These are phyloP conservation scores for Lycopodina hypogea DNA, from an alignment of 37 sponge, comb jelly and placozoan species.

Conservation along the genomic window DNA sequence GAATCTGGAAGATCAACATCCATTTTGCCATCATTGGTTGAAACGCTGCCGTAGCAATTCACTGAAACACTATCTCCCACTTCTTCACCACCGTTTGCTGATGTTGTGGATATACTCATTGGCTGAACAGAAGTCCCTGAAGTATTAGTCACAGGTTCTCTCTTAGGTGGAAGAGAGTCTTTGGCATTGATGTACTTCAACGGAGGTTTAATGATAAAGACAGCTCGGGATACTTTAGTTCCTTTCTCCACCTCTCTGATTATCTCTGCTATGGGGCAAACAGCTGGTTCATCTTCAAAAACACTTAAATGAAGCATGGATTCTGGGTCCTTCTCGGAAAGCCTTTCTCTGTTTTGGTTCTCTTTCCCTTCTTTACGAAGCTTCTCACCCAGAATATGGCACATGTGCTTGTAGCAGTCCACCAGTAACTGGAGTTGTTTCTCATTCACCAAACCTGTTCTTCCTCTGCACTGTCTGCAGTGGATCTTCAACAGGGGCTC, in stretches of 20 bases:
- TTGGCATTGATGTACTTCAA: slow-evolving; percentile 33
- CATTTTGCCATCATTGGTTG: too few relatives aligned
- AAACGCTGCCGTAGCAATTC: too few relatives aligned
- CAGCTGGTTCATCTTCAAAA: background rate
- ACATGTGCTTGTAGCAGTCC: slow-evolving; percentile 57
- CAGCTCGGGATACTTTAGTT: slow-evolving; percentile 43
- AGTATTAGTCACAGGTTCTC: slow-evolving; percentile 9
- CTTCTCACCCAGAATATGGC: slow-evolving; percentile 26
- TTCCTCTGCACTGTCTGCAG: slow-evolving; percentile 72
- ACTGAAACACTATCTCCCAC: too few relatives aligned
- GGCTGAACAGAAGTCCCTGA: background rate
- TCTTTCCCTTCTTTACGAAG: background rate
- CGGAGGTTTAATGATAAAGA: slow-evolving; percentile 49
- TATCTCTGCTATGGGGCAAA: slow-evolving; percentile 48
- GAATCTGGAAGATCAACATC: too few relatives aligned
- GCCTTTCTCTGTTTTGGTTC: background rate
- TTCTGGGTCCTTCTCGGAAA: background rate
- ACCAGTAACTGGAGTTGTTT: slow-evolving; percentile 60
- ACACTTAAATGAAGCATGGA: background rate
- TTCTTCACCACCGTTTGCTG: too few relatives aligned
- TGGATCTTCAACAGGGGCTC: slow-evolving; percentile 59
- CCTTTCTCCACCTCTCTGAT: slow-evolving; percentile 44
- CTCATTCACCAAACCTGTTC: slow-evolving; percentile 48
- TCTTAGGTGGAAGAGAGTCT: slow-evolving; percentile 20
- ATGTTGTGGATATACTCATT: too few relatives aligned